Base-by-base conservation (phyloP, 2,888 invertebrate genomes). In the Caenorhabditis sp. region DNA sequence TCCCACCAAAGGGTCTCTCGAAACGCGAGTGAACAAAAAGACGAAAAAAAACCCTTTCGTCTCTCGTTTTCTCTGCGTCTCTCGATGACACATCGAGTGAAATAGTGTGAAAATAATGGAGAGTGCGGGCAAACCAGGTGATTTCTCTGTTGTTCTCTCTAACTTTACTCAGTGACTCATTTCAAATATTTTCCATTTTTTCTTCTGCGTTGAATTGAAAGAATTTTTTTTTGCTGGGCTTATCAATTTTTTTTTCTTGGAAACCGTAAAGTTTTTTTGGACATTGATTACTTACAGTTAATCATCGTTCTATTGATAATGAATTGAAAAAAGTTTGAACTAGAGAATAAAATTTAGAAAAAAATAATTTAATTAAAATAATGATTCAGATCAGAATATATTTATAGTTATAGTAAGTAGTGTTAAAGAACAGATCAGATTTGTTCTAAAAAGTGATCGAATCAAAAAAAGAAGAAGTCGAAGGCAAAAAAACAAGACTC, bases 141-240 rank as follows among this genome's bases (percentile, higher is more conserved):
- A 67, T 53, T 21, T 50, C 62, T 52, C 25, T 59, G 38, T 36
- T 26, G 20, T 38, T 62, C n/a, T 2, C 36, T 63, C 53, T 21
- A 21, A 23, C 23, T 53, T 53, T 53, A 53, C 53, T 21, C 53
- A 53, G n/a, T 53, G 53, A 53, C 21, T 53, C 53, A 53, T 53
- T 10, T 53, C 50, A 50, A 50, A 20, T 50, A 17, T 53, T 53
- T 21, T 53, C 53, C 25, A 23, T 53, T 53, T 53, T 53, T 23
- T 53, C 17, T 50, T 50, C 50, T 5, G 50, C 4, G 50, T 53
- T 3, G 17, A 7, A 31, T 31, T 31, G 5, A 17, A 14, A 17
- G 17, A 43, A 43, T 43, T 7, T 43, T 53, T 53, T 53, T 53
- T 53, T 53, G 10, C 31, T 10, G 31, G n/a, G n/a, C n/a, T n/a